Evolutionary conservation across 2,888 invertebrate species (phyloP), one percentile per base, ranked within the genome.

Genomic region (Ennomos erosarius): DNA sequence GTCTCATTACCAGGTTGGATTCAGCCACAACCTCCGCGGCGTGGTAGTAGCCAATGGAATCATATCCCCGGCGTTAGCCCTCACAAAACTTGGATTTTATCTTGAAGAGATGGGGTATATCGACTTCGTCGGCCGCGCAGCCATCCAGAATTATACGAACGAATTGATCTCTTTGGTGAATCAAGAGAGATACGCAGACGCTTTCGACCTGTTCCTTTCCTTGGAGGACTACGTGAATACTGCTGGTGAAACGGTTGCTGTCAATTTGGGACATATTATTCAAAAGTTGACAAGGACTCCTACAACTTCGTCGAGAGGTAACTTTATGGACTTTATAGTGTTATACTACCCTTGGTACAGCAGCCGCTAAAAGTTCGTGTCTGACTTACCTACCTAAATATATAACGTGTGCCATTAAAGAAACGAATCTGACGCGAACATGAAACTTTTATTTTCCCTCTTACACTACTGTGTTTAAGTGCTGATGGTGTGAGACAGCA

Each of bases 41-140:
- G 94, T 98, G 9, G 95, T 94, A 1, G 85, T 98, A 58, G 97
- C 97, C 3, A 97, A 98, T 83, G 95, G 97, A 0, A 97, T 98
- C 95, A 95, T 98, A 50, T 96, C 97, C 0, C 97, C 98, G 8
- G 81, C 86, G 1, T 39, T 84, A 10, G 81, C 76, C 1, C 71
- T 90, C 34, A 82, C 84, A 0, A 84, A 85, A 67, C 80, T 92
- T 6, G 88, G 90, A 3, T 88, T 87, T 67, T 92, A 91, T 64
- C 79, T 92, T 2, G 89, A 90, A 62, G 88, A 91, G 59, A 78
- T 88, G 85, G 96, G 94, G 3, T 93, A 96, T 74, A 93, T 97
- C 12, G 96, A 97, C 78, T 88, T 87, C 37, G 78, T 82, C 40
- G 97, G 96, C 0, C 93, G 94, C 63, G 74, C 84, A 1, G 81